These are phyloP conservation scores for Parapristionchus giblindavisi DNA, from an alignment of 2,888 invertebrate genomes.

Conservation along the genomic window DNA sequence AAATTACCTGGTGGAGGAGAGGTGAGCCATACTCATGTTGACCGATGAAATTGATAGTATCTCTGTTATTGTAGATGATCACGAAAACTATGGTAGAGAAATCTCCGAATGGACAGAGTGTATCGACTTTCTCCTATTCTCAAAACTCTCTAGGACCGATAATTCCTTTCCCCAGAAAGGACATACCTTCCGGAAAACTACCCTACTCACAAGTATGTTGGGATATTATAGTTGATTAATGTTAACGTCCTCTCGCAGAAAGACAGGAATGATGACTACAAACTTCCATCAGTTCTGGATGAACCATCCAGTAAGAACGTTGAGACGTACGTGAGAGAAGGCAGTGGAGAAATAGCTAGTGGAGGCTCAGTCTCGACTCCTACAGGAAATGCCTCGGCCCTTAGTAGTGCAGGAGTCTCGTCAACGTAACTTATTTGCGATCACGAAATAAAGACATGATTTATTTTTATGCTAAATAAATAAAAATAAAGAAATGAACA, in stretches of 20 bases:
- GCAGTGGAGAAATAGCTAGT: not conserved
- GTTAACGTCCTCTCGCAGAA: constrained; percentile 23
- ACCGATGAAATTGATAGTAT: not conserved
- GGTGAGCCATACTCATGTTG: not conserved
- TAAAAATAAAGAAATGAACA: constrained; percentile 1
- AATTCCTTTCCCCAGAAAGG: constrained; percentile 6
- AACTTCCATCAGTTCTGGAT: not conserved
- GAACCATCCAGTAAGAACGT: not conserved
- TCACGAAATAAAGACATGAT: not conserved
- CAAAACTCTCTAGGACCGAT: constrained; percentile 25
- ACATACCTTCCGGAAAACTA: not conserved
- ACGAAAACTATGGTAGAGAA: constrained; percentile 37
- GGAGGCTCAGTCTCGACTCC: not conserved
- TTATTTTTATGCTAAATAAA: constrained; percentile 5
- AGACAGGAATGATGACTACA: constrained; percentile 16
- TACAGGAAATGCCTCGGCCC: too few relatives aligned
- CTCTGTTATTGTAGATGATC: constrained; percentile 16
- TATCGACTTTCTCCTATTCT: constrained; percentile 32
- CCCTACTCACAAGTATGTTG: constrained; percentile 14
- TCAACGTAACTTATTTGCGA: not conserved
- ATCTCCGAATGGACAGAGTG: constrained; percentile 26
- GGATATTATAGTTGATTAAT: not conserved
- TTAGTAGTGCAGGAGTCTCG: not conserved
- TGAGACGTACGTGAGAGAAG: constrained; percentile 28
- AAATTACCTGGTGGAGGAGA: constrained; percentile 34